Evolutionary conservation across 2,797 vertebrate genomes (phyloP), one percentile per base, ranked within the genome.

Genomic region (Sebastes hopkinsi): DNA sequence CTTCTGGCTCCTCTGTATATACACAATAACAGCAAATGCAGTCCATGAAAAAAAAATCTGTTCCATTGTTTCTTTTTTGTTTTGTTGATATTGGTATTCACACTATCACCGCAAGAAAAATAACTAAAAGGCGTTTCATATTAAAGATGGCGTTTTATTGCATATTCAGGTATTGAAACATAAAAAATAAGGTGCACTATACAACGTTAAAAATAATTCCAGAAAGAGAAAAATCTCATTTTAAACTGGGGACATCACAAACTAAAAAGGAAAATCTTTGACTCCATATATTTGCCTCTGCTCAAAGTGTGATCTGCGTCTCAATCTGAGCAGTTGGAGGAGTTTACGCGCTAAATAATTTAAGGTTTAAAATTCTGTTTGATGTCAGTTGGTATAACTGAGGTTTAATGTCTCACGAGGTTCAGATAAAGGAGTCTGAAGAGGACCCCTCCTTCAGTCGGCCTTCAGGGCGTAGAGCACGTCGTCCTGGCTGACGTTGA

Each of bases 401-500:
- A 1, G 50, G 29, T 38, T 18, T 5, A 34, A 25, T 13, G 13
- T 34, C 14, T 25, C 22, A 38, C 20, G 46, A 8, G 22, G 22
- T 38, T 27, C 22, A 5, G 67, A 29, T 59, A 6, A n/a, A 42
- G 3, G 14, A 11, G 58, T 18, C 18, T 32, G 58, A 10, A 16
- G 59, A 42, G 11, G 22, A 5, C 13, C 3, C 2, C 2, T 23
- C 32, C 68, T 8, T 95, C 89, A 97, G 56, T 97, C 96, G 0
- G 95, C 93, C 91, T 95, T 97, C 74, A 99, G 94, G 0, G 97
- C 98, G 6, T 95, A 99, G 38, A 98, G 91, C 36, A 98, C 94
- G 27, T 99, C 97, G 0, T 98, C 97, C 91, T 97, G 98, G 93
- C 97, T 98, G 68, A 98, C 85, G 4, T 99, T 99, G 66, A 99